A percentile compares a stretch with the other conserved stretches of the same genome.
These are phyloP conservation scores for Epiblema foenella DNA, from an alignment of 2,888 invertebrate species.

Conservation along the genomic window DNA sequence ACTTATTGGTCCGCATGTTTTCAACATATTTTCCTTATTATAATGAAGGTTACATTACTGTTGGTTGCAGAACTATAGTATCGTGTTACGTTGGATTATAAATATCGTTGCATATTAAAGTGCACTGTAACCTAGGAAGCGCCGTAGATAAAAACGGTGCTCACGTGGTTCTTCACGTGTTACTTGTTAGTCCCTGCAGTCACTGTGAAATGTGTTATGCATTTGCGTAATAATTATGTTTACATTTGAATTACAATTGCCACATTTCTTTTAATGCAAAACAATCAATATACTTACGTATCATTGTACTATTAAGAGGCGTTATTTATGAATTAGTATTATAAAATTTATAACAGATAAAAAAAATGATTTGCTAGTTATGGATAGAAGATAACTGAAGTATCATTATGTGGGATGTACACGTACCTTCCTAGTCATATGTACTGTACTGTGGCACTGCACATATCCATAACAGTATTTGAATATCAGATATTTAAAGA, in stretches of 20 bases:
- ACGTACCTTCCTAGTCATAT: neutral
- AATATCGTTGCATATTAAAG: slow-evolving; percentile 36
- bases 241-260: slow-evolving; percentile 13
- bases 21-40: slow-evolving; percentile 6
- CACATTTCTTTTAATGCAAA: slow-evolving; percentile 9
- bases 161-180: slow-evolving; percentile 42
- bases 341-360: too few species aligned
- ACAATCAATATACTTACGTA: neutral
- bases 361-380: neutral
- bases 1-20: slow-evolving; percentile 13
- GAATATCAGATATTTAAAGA: too few species aligned
- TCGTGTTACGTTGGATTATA: slow-evolving; percentile 26
- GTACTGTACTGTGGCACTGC: too few species aligned
- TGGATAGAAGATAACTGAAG: neutral
- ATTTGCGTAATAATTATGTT: slow-evolving; percentile 30
- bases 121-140: slow-evolving; percentile 23
- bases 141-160: slow-evolving; percentile 35
- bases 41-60: slow-evolving; percentile 23
- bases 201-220: slow-evolving; percentile 30
- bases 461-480: neutral
- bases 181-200: slow-evolving; percentile 30
- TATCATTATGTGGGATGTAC: neutral
- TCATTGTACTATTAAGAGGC: neutral
- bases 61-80: neutral
- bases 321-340: neutral